Evolutionary conservation across 2,888 invertebrate species (phyloP).

Genomic region (Zygogramma bicolorata): DNA sequence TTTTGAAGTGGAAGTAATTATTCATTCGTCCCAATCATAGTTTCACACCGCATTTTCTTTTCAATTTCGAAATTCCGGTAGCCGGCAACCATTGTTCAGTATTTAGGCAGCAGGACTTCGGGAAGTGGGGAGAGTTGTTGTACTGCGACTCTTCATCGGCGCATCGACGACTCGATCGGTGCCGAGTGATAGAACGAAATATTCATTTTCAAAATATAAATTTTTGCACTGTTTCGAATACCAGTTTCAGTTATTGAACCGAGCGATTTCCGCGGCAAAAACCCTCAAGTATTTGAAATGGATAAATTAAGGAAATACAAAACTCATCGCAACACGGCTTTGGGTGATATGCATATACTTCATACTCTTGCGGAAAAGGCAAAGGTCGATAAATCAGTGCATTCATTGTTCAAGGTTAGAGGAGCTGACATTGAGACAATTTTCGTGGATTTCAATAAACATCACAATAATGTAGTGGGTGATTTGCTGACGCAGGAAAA

Average conservation of each 20-base stretch:
- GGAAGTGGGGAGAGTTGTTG: not conserved
- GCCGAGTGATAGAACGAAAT: not conserved
- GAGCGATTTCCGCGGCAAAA: not conserved
- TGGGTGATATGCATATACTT: too few relatives aligned
- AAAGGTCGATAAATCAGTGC: too few relatives aligned
- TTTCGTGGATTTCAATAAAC: not conserved
- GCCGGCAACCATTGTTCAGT: not conserved
- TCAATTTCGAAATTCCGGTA: not conserved
- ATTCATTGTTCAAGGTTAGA: not conserved
- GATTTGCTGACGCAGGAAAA: too few relatives aligned
- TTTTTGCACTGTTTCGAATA: not conserved
- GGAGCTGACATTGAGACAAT: not conserved
- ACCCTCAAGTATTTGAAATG: slow-evolving; percentile 2
- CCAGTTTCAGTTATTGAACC: not conserved
- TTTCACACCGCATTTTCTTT: too few relatives aligned
- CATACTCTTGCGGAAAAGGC: too few relatives aligned
- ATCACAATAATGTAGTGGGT: slow-evolving; percentile 3
- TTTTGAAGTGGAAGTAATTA: not conserved
- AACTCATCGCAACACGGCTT: too few relatives aligned
- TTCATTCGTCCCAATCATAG: too few relatives aligned
- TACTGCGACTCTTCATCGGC: not conserved
- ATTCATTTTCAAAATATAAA: not conserved
- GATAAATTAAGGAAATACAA: not conserved
- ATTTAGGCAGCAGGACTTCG: not conserved
- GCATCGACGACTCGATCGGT: not conserved